Evolutionary conservation across 2,113 vertebrate species (phyloP), one percentile per base, ranked within the genome.

Genomic region (Corythoichthys haematopterus): DNA sequence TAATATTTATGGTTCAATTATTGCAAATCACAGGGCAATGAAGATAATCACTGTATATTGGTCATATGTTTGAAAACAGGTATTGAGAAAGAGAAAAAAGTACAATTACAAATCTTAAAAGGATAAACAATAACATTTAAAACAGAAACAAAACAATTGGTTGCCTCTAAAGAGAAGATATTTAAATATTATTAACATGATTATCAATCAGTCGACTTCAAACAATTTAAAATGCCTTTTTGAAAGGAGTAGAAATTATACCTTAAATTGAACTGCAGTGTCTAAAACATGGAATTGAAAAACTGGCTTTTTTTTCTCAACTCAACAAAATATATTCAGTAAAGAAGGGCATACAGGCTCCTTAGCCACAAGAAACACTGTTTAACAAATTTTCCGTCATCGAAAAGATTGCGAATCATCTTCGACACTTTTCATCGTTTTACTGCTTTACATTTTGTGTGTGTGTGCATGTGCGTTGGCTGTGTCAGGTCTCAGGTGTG

Each of bases 401-500:
- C 2, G 2, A n/a, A 40, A 60, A n/a, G 12, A 40, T 8, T 40
- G 13, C 37, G 9, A n/a, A 37, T 3, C 14, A 62, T 43, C 2
- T 20, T 40, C n/a, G 45, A 62, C 33, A 56, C 12, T 36, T 28
- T 10, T 3, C 52, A 53, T 28, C n/a, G 8, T 56, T 57, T 46
- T 57, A 71, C 73, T 78, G 47, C 67, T 68, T 75, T 71, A 60
- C 75, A 75, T 57, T 64, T 56, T 50, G 64, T 64, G 40, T 71
- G 59, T 48, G 37, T 38, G 35, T 28, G 59, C 36, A 46, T 33
- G 3, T 69, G 69, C 79, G 69, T 76, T 70, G 80, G 74, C 58
- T 45, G 56, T 80, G 82, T 85, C 77, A 83, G 83, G 81, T 73
- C 84, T 79, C 88, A 90, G 88, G 87, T 90, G 88, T 88, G 87